Base-by-base conservation (phyloP, 1,140 invertebrate genomes). In the Drosophila erecta region DNA sequence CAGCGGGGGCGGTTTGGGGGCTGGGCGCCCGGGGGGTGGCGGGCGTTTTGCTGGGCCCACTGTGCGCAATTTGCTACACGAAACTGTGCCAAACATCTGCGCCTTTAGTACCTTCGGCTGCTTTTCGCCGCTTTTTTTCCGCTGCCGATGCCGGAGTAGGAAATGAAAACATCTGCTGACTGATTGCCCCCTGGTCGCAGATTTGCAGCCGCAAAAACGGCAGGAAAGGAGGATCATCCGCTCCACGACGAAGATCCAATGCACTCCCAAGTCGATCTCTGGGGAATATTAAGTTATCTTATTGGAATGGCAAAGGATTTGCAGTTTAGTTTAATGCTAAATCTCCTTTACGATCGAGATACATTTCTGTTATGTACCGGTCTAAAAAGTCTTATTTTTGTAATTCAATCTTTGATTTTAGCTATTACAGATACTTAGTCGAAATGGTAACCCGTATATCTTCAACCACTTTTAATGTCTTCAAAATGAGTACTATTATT, bases 141-240 rank as follows among this genome's bases (percentile, higher is more conserved):
- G 74, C 65, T 69, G 73, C 66, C 49, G 53, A 59, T 55, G 55
- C 64, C 55, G 64, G 66, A 84, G 79, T 90, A 89, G 84, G 84
- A 89, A 89, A 89, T 89, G 85, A 89, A 89, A 89, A 89, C 84
- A 89, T 89, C 84, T 89, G 84, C 84, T 89, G 84, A 87, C 84
- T 89, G 84, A 89, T 89, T 89, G 84, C 85, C 84, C 85, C 85
- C 85, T 89, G 84, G 84, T 83, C 70, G 79, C 69, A 56, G 76
- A 38, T 59, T 56, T 40, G 7, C 46, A 14, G 37, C 44, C 43
- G 20, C 33, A 59, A 38, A 64, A 56, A 37, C 44, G 44, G 55
- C 49, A 49, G 35, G 41, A 49, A 69, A 69, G 15, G 20, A 49
- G 35, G 27, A 69, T 41, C 50, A 40, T 12, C 6, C 4, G 8